Conservation (phyloP, 2,797 vertebrate genomes). For the Bovichtus diacanthus region DNA sequence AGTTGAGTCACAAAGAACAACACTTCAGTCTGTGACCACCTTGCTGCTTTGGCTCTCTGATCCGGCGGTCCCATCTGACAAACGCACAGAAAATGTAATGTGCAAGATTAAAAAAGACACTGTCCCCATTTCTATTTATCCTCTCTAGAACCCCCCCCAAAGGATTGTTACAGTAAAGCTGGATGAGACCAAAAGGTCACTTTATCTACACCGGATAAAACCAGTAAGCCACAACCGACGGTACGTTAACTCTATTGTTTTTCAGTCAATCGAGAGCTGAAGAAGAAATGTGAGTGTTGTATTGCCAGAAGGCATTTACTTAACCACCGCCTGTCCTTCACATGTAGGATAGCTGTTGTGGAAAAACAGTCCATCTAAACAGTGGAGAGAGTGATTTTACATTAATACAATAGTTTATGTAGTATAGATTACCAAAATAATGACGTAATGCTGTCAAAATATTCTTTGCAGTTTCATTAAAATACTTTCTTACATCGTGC, state of each 20-base stretch:
- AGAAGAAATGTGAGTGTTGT: not conserved
- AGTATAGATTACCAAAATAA: not conserved
- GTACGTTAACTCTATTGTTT: constrained; percentile 13
- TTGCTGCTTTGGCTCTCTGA: not conserved
- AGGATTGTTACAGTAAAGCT: constrained; percentile 49
- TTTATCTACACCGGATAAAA: constrained; percentile 46
- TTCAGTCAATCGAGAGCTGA: constrained; percentile 11
- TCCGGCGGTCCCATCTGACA: not conserved
- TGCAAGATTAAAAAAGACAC: constrained; percentile 47
- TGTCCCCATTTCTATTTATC: constrained; percentile 34
- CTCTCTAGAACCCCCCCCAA: constrained; percentile 6
- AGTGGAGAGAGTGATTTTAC: not conserved
- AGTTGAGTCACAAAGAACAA: constrained; percentile 35
- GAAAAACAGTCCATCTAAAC: not conserved
- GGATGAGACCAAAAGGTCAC: constrained; percentile 52
- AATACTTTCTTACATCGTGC: not conserved
- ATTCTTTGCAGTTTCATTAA: no score
- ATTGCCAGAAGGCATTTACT: not conserved
- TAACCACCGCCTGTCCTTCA: not conserved
- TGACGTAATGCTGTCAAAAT: not conserved
- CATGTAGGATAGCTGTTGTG: not conserved
- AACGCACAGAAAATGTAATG: constrained; percentile 13
- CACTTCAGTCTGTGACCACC: constrained; percentile 7
- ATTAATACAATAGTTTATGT: not conserved
- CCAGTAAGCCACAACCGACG: constrained; percentile 36